Evolutionary conservation across 2,797 vertebrate genomes (phyloP).

Genomic region (Novumbra hubbsi): DNA sequence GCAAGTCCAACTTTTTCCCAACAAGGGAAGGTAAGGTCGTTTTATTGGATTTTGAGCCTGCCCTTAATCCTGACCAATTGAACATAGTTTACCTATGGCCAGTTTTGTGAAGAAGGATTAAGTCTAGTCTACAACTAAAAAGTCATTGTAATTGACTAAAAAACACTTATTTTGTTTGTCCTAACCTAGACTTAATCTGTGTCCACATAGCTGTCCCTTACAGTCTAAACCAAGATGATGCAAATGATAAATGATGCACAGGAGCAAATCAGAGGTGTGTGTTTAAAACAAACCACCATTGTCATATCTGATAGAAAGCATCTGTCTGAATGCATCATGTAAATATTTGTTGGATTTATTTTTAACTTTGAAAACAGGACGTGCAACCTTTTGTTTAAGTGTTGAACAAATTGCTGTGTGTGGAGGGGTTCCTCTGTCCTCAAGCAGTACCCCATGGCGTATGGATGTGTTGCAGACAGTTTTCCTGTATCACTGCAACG

Average conservation of each 20-base stretch:
- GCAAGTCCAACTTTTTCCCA: not conserved
- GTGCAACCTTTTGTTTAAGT: conserved; percentile 68
- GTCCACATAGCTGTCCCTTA: too few species aligned
- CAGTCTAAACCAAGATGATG: conserved; percentile 28
- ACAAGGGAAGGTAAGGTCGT: not conserved
- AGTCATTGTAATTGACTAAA: too few species aligned
- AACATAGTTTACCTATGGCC: not conserved
- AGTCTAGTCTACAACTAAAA: not conserved
- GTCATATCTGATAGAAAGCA: conserved; percentile 45
- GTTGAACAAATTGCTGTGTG: conserved; percentile 63
- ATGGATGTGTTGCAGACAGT: conserved; percentile 71
- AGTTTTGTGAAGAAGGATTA: too few species aligned
- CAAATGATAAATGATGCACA: conserved; percentile 30
- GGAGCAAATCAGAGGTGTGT: conserved; percentile 12
- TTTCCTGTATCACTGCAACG: conserved; percentile 64
- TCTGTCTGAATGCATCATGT: conserved; percentile 38
- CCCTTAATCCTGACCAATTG: not conserved
- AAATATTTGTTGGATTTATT: conserved; percentile 66
- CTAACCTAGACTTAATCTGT: too few species aligned
- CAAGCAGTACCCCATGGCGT: conserved; percentile 51
- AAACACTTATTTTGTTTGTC: too few species aligned
- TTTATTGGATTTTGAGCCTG: too few species aligned
- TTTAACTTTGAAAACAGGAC: conserved; percentile 73
- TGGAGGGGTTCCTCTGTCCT: conserved; percentile 42
- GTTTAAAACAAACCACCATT: conserved; percentile 46